phyloP scores from a whole-genome alignment of 2,797 vertebrate species.

The Amblyraja radiata region DNA sequence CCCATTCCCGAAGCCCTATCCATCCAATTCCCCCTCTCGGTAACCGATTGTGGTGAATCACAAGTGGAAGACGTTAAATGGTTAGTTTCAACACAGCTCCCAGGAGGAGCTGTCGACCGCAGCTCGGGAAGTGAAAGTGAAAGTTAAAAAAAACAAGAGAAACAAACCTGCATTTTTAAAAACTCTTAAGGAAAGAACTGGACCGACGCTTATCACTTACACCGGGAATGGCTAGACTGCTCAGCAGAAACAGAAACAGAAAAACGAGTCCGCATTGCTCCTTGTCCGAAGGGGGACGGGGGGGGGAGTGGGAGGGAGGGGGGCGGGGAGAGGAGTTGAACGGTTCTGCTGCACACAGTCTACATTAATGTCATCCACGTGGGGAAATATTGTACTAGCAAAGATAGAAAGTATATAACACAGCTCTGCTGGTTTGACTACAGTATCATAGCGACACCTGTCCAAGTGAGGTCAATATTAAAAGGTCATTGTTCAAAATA shows the following conservation, averaged over 20 bases:
- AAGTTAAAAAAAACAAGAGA: conserved; percentile 19
- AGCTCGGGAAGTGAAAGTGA: not conserved
- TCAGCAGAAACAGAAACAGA: conserved; percentile 43
- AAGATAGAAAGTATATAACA: conserved; percentile 86
- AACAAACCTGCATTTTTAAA: conserved; percentile 42
- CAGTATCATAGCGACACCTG: conserved; percentile 42
- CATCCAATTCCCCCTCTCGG: conserved; percentile 45
- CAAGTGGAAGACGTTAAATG: conserved; percentile 65
- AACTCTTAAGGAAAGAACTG: conserved; percentile 31
- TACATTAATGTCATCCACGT: conserved; percentile 66
- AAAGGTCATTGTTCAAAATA: conserved; percentile 79
- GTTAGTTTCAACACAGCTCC: conserved; percentile 46
- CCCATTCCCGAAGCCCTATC: conserved; percentile 38
- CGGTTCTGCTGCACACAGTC: conserved; percentile 52
- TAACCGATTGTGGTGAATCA: conserved; percentile 52
- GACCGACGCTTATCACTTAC: not conserved
- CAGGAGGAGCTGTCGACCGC: not conserved
- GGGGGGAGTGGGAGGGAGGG: no score
- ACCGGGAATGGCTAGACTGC: conserved; percentile 44
- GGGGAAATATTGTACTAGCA: conserved; percentile 85
- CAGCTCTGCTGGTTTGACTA: conserved; percentile 86
- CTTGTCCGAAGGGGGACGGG: conserved; percentile 54
- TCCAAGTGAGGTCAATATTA: conserved; percentile 70
- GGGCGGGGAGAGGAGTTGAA: conserved; percentile 41
- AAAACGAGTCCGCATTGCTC: conserved; percentile 52